Conservation (phyloP, 2,797 vertebrate genomes). For the Tinamus major region DNA sequence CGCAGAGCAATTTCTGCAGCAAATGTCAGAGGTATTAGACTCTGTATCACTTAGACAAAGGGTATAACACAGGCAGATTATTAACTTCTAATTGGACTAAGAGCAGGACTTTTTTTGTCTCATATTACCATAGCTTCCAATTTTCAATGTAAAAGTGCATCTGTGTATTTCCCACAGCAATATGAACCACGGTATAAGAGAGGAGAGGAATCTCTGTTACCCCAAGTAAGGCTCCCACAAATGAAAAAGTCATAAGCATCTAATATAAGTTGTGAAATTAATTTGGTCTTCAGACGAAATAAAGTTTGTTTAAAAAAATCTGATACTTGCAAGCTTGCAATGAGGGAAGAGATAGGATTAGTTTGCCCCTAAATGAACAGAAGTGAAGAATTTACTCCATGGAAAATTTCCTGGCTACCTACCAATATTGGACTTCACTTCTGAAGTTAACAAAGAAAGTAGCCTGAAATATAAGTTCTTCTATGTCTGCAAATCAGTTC, state of each 20-base stretch:
- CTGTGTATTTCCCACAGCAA: neutral
- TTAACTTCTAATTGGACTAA: slow-evolving; percentile 28
- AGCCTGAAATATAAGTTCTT: neutral
- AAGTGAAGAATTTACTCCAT: neutral
- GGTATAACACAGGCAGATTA: neutral
- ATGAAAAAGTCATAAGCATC: neutral
- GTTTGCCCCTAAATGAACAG: neutral
- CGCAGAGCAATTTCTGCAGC: slow-evolving; percentile 42
- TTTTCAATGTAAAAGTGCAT: neutral
- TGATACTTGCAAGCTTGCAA: neutral
- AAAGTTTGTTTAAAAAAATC: neutral
- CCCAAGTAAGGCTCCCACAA: neutral
- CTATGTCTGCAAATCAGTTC: neutral
- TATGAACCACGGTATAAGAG: neutral
- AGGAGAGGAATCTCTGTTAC: neutral
- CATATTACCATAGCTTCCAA: neutral
- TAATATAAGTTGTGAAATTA: neutral
- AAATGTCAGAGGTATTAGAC: slow-evolving; percentile 39
- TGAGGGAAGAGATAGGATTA: neutral
- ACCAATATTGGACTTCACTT: neutral
- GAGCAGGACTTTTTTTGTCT: neutral
- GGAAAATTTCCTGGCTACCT: neutral
- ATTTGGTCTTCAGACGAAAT: neutral
- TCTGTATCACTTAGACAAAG: slow-evolving; percentile 4
- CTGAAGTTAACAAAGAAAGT: neutral